phyloP scores from a whole-genome alignment of 2,888 invertebrate species.

The Alsophila aescularia region DNA sequence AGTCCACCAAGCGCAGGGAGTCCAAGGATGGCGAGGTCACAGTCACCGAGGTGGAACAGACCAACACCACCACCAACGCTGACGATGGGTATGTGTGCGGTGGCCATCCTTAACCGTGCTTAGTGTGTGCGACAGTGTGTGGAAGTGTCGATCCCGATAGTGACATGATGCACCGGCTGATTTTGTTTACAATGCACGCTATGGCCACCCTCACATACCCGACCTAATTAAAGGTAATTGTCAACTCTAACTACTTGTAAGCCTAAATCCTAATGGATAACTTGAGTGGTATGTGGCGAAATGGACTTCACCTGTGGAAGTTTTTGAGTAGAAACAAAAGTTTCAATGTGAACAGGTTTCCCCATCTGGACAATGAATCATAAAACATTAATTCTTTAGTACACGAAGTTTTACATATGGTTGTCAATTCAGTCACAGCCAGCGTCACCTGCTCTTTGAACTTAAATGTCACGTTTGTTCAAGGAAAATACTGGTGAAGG shows the following conservation, averaged over 20 bases:
- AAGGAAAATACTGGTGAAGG: too few relatives aligned
- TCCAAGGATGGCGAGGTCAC: constrained; percentile 91
- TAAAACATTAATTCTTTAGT: constrained; percentile 6
- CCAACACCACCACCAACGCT: constrained; percentile 85
- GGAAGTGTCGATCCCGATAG: constrained; percentile 55
- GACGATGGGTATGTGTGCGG: constrained; percentile 94
- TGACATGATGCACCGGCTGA: constrained; percentile 42
- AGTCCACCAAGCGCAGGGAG: constrained; percentile 91
- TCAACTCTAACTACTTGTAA: constrained; percentile 23
- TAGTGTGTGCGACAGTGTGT: constrained; percentile 58
- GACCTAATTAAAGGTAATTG: constrained; percentile 79
- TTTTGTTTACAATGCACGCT: constrained; percentile 45
- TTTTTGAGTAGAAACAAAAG: constrained; percentile 13
- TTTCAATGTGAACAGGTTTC: constrained; percentile 22
- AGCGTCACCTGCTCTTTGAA: constrained; percentile 7
- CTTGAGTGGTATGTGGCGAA: not conserved
- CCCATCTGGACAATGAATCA: constrained; percentile 13
- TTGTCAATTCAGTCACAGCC: not conserved
- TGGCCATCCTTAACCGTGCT: constrained; percentile 64
- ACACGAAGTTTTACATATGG: constrained; percentile 1
- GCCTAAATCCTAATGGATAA: not conserved
- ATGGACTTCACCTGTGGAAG: constrained; percentile 23
- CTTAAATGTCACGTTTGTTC: not conserved
- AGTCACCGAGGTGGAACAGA: constrained; percentile 91
- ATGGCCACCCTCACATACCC: constrained; percentile 85